These are phyloP conservation scores for Osmerus eperlanus DNA, from an alignment of 2,113 vertebrate genomes.

Conservation along the genomic window DNA sequence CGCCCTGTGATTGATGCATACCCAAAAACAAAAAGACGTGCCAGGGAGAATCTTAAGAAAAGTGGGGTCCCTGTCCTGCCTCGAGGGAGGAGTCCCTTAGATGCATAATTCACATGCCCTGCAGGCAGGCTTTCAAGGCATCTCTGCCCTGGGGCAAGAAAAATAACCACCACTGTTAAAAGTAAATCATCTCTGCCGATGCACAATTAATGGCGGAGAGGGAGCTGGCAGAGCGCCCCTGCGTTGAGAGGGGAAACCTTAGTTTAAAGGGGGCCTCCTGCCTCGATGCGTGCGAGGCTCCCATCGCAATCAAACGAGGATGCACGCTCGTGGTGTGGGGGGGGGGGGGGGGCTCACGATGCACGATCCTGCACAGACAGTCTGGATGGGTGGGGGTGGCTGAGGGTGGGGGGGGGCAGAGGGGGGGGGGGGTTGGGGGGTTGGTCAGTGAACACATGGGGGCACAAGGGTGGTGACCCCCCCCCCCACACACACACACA, in stretches of 20 bases:
- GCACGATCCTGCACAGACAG: slow-evolving; percentile 18
- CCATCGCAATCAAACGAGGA: slow-evolving; percentile 68
- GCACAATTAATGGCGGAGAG: slow-evolving; percentile 94
- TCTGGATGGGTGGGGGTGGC: background rate
- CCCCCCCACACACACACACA: background rate
- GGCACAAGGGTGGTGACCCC: background rate
- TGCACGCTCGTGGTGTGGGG: slow-evolving; percentile 56
- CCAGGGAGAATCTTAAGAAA: slow-evolving; percentile 91
- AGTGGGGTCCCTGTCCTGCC: slow-evolving; percentile 91
- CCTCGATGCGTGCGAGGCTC: slow-evolving; percentile 70
- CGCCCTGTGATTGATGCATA: slow-evolving; percentile 93
- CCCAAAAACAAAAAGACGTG: slow-evolving; percentile 96
- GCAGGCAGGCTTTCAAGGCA: slow-evolving; percentile 98
- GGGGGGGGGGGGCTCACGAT: background rate
- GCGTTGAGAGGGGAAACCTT: slow-evolving; percentile 71
- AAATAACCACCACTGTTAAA: slow-evolving; percentile 99
- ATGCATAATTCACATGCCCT: slow-evolving; percentile 99
- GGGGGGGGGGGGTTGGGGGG: background rate
- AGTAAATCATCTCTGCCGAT: slow-evolving; percentile 99
- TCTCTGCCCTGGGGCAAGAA: slow-evolving; percentile 92
- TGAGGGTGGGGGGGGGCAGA: background rate
- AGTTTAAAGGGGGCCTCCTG: slow-evolving; percentile 83
- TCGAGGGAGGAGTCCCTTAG: slow-evolving; percentile 94
- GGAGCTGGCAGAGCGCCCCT: slow-evolving; percentile 64
- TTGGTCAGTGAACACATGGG: slow-evolving; percentile 16